phyloP scores from a whole-genome alignment of 1,140 invertebrate genomes.

The Chionoecetes opilio region DNA sequence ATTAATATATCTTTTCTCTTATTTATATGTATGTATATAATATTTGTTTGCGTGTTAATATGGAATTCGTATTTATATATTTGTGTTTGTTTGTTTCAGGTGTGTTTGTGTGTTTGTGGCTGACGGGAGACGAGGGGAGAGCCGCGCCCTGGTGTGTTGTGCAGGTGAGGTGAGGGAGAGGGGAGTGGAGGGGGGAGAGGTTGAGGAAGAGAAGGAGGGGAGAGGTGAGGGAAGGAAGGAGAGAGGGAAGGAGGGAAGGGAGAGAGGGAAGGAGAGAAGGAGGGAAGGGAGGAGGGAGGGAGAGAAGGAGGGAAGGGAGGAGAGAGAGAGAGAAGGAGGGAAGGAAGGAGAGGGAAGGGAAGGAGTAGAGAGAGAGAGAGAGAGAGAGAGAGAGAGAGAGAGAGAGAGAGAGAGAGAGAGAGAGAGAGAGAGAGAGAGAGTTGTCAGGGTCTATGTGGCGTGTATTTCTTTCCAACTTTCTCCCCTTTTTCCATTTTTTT shows the following conservation, averaged over 20 bases:
- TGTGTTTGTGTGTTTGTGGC: no score
- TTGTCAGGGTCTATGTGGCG: neutral
- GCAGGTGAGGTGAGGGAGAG: no score
- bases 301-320: no score
- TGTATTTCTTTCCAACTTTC: slow-evolving; percentile 23
- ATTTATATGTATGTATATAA: neutral
- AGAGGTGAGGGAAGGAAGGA: no score
- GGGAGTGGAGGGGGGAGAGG: no score
- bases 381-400: neutral
- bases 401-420: neutral
- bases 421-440: neutral
- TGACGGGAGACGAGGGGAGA: neutral
- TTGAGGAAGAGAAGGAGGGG: no score
- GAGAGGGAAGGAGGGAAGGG: no score
- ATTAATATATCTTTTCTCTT: neutral
- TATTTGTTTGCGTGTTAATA: neutral
- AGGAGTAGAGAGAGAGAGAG: neutral
- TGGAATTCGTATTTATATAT: neutral
- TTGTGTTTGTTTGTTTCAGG: neutral
- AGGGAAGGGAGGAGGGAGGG: no score
- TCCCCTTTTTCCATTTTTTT: neutral
- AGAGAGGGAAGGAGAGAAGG: no score
- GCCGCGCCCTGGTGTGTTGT: no score
- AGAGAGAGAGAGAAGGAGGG: no score
- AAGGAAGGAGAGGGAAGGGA: neutral